A percentile compares a stretch with the other conserved stretches of the same genome.
Conservation (phyloP, 1,140 invertebrate species). For the Drosophila bipectinata region DNA sequence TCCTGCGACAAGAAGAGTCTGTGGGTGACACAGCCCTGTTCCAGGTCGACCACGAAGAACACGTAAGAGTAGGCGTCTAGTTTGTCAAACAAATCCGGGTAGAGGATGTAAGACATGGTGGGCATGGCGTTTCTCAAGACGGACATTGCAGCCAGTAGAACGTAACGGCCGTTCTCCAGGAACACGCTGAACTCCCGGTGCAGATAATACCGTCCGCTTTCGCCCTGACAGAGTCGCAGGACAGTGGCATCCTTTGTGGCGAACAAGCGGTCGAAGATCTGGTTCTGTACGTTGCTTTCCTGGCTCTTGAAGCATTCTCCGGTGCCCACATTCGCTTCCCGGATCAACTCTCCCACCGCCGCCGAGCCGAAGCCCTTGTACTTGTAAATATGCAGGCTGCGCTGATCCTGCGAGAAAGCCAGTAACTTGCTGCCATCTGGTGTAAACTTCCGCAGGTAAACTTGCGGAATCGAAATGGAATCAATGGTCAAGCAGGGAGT, state of each 20-base stretch:
- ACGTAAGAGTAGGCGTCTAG: constrained; percentile 94
- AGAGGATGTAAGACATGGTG: constrained; percentile 92
- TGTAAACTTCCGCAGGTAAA: constrained; percentile 97
- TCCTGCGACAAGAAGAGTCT: constrained; percentile 93
- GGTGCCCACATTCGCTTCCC: constrained; percentile 37
- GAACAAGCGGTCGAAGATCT: constrained; percentile 58
- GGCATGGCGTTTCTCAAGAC: constrained; percentile 87
- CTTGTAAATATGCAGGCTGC: constrained; percentile 92
- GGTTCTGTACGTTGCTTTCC: constrained; percentile 9
- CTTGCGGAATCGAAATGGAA: constrained; percentile 97
- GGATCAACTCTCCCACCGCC: constrained; percentile 32
- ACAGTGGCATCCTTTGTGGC: constrained; percentile 84
- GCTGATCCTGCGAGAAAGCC: constrained; percentile 97
- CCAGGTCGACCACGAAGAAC: constrained; percentile 94
- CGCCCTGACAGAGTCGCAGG: constrained; percentile 93
- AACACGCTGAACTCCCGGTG: constrained; percentile 98
- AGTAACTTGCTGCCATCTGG: constrained; percentile 96
- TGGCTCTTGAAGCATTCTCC: constrained; percentile 22
- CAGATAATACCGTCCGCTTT: constrained; percentile 89
- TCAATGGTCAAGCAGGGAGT: constrained; percentile 97
- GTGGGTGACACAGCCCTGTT: constrained; percentile 92
- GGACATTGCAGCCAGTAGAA: constrained; percentile 95
- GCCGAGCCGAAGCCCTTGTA: constrained; percentile 88
- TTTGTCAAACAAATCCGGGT: constrained; percentile 89
- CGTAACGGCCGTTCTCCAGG: constrained; percentile 95